Conservation (phyloP, 2,113 vertebrate species). For the Daphoenositta chrysoptera region DNA sequence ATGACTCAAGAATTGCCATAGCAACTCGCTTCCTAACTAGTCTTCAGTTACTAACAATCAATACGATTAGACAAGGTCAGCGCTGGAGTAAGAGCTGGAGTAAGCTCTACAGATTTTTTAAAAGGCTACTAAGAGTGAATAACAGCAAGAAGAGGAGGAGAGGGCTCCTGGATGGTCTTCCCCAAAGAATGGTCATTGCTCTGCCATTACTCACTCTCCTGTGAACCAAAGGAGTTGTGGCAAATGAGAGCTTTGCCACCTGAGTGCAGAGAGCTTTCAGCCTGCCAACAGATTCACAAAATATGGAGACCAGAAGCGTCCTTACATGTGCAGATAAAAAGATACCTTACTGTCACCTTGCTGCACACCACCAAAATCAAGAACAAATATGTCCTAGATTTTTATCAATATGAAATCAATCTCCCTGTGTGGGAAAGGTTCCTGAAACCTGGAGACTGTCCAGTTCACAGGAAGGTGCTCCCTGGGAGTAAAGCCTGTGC, state of each 20-base stretch:
- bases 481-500: background rate
- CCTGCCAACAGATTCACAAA: background rate
- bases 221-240: background rate
- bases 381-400: background rate
- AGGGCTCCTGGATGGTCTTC: background rate
- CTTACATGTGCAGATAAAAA: background rate
- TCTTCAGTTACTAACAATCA: constrained; percentile 64
- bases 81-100: constrained; percentile 21
- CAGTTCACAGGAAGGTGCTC: background rate
- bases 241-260: background rate
- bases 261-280: background rate
- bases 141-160: background rate
- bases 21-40: constrained; percentile 75
- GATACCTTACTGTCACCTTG: background rate
- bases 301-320: background rate
- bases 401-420: background rate
- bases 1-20: constrained; percentile 73
- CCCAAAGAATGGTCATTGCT: background rate
- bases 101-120: constrained; percentile 18
- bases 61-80: constrained; percentile 73
- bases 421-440: background rate
- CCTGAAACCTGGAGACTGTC: background rate
- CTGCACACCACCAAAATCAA: background rate
- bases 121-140: background rate
- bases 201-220: background rate